Evolutionary conservation across 1,140 invertebrate species (phyloP).

Genomic region (Heliconius eleuchia): DNA sequence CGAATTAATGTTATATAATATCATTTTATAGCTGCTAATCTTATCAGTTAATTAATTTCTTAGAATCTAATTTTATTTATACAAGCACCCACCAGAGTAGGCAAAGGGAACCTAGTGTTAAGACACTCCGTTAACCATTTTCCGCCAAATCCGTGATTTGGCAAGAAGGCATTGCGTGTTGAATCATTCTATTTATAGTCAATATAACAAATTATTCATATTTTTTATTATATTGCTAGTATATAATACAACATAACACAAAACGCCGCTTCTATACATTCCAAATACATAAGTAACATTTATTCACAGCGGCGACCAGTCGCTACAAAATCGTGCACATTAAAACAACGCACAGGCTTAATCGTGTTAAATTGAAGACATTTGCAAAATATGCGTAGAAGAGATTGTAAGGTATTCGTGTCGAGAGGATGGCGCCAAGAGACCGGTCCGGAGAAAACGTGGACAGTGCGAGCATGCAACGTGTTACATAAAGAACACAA

Average conservation of each 20-base stretch:
- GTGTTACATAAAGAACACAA: slow-evolving; percentile 47
- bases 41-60: neutral
- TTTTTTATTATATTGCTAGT: neutral
- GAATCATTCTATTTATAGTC: too few relatives aligned
- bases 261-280: neutral
- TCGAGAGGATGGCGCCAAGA: slow-evolving; percentile 35
- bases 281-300: neutral
- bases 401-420: slow-evolving; percentile 37
- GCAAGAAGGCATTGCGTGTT: too few relatives aligned
- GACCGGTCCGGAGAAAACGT: slow-evolving; percentile 42
- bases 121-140: too few relatives aligned
- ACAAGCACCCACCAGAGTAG: too few relatives aligned
- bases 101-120: too few relatives aligned
- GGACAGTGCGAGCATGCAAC: slow-evolving; percentile 18
- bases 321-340: slow-evolving; percentile 12
- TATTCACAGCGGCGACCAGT: neutral
- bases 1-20: slow-evolving; percentile 20
- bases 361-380: slow-evolving; percentile 22
- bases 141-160: too few relatives aligned
- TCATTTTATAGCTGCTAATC: neutral
- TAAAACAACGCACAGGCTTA: slow-evolving; percentile 11
- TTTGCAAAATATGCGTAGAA: slow-evolving; percentile 34
- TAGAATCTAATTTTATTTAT: too few relatives aligned
- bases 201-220: neutral
- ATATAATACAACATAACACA: neutral